Evolutionary conservation across 2,113 vertebrate genomes (phyloP).

Genomic region (Tupaia chinensis): DNA sequence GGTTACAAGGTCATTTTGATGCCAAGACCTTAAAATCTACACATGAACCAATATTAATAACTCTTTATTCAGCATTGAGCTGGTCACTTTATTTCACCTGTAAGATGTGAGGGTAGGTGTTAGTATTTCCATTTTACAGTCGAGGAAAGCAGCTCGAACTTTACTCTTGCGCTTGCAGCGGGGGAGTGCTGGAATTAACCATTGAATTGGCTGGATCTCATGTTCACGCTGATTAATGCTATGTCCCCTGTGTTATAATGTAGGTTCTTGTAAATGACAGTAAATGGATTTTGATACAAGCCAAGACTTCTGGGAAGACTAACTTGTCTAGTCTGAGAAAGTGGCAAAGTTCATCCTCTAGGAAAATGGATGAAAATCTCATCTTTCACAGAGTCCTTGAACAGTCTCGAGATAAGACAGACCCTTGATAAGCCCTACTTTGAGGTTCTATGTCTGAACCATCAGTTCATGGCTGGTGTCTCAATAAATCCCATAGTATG

Average conservation of each 20-base stretch:
- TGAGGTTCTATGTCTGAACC: too few species aligned
- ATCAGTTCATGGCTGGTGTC: not conserved
- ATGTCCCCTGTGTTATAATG: not conserved
- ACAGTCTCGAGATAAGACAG: not conserved
- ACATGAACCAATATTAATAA: fast-evolving
- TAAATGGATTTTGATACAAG: not conserved
- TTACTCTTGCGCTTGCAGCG: fast-evolving
- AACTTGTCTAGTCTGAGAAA: not conserved
- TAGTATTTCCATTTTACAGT: not conserved
- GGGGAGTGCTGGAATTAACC: not conserved
- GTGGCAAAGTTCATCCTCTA: too few species aligned
- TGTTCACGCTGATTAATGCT: not conserved
- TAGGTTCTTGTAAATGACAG: not conserved
- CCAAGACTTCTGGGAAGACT: not conserved
- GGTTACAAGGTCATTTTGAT: not conserved
- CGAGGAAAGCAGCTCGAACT: not conserved
- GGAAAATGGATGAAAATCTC: not conserved
- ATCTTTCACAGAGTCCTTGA: not conserved
- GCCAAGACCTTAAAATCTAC: not conserved
- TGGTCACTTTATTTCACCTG: too few species aligned
- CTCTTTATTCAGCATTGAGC: not conserved
- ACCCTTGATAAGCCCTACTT: fast-evolving
- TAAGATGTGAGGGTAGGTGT: not conserved
- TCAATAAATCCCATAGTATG: too few species aligned
- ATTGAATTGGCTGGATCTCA: too few species aligned